A percentile compares a stretch with the other conserved stretches of the same genome.
These are phyloP conservation scores for Mirounga angustirostris DNA, from an alignment of 2,113 vertebrate genomes.

Conservation along the genomic window DNA sequence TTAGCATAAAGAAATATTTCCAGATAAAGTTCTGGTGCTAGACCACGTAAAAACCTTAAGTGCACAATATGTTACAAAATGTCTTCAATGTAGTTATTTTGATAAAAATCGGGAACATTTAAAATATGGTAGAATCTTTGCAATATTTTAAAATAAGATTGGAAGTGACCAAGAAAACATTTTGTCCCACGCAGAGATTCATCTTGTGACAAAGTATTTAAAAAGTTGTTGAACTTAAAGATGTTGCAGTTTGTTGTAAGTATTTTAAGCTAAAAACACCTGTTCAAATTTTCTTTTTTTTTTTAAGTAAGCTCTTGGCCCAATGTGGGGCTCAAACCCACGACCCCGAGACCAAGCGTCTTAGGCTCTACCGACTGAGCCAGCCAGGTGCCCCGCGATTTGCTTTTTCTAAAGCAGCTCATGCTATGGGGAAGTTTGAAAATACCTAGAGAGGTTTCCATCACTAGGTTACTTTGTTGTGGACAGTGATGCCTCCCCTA, in stretches of 20 bases:
- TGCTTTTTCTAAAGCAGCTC: neutral
- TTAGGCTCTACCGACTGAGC: neutral
- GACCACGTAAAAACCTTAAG: neutral
- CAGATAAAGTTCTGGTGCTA: neutral
- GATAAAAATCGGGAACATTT: neutral
- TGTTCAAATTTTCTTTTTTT: neutral
- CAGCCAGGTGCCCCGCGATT: neutral
- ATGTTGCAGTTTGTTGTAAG: neutral
- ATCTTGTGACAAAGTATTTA: neutral
- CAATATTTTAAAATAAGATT: neutral
- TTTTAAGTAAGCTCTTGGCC: neutral
- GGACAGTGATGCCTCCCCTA: neutral
- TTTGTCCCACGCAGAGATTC: neutral
- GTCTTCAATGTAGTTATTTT: neutral
- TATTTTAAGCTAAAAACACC: neutral
- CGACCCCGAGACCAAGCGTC: neutral
- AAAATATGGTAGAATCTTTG: neutral
- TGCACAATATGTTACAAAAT: neutral
- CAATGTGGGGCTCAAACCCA: neutral
- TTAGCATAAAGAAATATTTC: neutral
- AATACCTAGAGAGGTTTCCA: neutral
- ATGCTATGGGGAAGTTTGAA: neutral
- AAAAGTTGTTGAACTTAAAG: constrained; percentile 33
- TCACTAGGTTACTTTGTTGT: neutral
- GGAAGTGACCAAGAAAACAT: neutral